phyloP scores from a whole-genome alignment of 1,140 invertebrate genomes.

The Pseudachorutes palmiensis region DNA sequence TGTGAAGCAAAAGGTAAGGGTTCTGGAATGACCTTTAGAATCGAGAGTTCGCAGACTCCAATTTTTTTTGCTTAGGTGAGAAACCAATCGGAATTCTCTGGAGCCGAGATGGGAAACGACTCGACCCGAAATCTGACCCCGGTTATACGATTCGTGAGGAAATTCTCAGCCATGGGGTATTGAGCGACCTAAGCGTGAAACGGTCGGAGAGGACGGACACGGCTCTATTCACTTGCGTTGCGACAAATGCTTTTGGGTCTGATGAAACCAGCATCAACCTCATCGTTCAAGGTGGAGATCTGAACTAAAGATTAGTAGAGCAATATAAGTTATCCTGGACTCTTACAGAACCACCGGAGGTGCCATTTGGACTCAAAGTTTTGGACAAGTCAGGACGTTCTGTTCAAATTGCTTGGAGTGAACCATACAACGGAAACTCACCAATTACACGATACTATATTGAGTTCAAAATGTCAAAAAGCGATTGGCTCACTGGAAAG shows the following conservation, averaged over 20 bases:
- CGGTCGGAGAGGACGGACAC: conserved; percentile 81
- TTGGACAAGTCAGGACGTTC: conserved; percentile 82
- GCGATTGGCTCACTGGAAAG: conserved; percentile 65
- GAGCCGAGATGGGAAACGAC: conserved; percentile 87
- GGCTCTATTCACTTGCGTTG: conserved; percentile 86
- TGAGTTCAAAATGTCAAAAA: conserved; percentile 85
- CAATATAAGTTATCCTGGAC: conserved; percentile 17
- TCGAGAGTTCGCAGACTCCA: too few species aligned
- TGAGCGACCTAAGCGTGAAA: conserved; percentile 81
- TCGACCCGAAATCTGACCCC: conserved; percentile 61
- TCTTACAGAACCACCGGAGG: conserved; percentile 77
- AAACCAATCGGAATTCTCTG: conserved; percentile 91
- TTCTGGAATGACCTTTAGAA: too few species aligned
- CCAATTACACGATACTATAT: conserved; percentile 82
- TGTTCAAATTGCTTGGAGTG: conserved; percentile 82
- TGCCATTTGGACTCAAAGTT: conserved; percentile 81
- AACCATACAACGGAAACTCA: conserved; percentile 92
- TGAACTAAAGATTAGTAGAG: conserved; percentile 2
- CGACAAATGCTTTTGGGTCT: conserved; percentile 87
- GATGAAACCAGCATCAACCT: conserved; percentile 92
- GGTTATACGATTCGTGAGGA: conserved; percentile 87
- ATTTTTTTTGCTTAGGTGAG: conserved; percentile 51
- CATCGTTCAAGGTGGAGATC: conserved; percentile 73
- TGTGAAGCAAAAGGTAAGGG: conserved; percentile 47
- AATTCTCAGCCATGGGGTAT: conserved; percentile 71